Evolutionary conservation across 2,888 invertebrate genomes (phyloP), one percentile per base, ranked within the genome.

Genomic region (Drosophila buzzatii): DNA sequence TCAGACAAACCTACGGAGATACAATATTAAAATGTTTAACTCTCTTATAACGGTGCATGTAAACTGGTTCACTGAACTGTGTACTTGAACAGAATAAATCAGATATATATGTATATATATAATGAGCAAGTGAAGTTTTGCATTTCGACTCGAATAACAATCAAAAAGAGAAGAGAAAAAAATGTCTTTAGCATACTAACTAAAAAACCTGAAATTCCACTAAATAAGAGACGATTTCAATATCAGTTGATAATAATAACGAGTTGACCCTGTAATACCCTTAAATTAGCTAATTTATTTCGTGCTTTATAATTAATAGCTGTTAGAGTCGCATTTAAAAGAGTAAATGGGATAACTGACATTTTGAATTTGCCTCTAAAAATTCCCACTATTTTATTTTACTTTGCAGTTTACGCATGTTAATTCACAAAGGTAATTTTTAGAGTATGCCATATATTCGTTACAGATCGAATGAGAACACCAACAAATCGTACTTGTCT

Each of bases 61-160:
- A 27, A 56, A 59, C 41, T 18, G 41, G 59, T 69, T 63, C 80
- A 76, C 35, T 80, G 59, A 76, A 63, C 79, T 53, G 4, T 9
- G 41, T 23, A 33, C 49, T 42, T 44, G 51, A 53, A 44, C 60
- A 39, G 57, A 62, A 59, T 56, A 39, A 16, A 41, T 20, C 52
- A 47, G 4, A n/a, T 33, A 18, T n/a, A 1, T n/a, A 31, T 16
- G n/a, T 16, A 27, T 27, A 27, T 27, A n/a, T 23, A 53, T 37
- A 12, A 10, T 27, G 10, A 9, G 2, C 7, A 23, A 61, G 51
- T 37, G 27, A 57, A 73, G 39, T 20, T 59, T 20, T 39, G 31
- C 31, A 39, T 39, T 58, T 18, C 51, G 16, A 51, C 12, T 57
- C 56, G 42, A 35, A 56, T 56, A 12, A 23, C 51, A 55, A 63